Conservation (phyloP, 2,113 vertebrate species). For the Heteronetta atricapilla region DNA sequence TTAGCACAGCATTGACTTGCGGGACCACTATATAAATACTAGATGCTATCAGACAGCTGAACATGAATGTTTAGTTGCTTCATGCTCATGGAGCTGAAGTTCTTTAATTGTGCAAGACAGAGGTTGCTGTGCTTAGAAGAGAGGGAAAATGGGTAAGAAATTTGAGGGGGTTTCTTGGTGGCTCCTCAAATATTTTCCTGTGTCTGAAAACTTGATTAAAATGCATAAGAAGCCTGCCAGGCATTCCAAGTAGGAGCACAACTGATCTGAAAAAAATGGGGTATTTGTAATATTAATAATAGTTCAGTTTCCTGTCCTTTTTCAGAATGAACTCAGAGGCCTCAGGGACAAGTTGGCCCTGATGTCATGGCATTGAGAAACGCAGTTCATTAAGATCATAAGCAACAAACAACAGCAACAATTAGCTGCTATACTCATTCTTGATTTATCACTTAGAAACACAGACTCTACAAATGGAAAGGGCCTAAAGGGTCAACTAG, state of each 20-base stretch:
- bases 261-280: not conserved
- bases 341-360: constrained; percentile 24
- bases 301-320: constrained; percentile 3
- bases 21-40: not conserved
- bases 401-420: constrained; percentile 52
- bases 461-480: constrained; percentile 24
- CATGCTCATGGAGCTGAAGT: not conserved
- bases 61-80: not conserved
- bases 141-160: not conserved
- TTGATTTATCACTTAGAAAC: constrained; percentile 23
- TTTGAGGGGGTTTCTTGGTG: not conserved
- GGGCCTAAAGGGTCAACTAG: constrained; percentile 30
- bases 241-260: constrained; percentile 3
- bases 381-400: constrained; percentile 60
- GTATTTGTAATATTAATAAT: constrained; percentile 19
- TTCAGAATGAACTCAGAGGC: constrained; percentile 6
- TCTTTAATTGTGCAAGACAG: not conserved
- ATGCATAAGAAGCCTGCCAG: not conserved
- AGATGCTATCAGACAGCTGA: not conserved
- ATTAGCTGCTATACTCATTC: constrained; percentile 56
- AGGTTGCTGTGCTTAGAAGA: not conserved
- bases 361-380: constrained; percentile 56
- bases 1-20: not conserved
- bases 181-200: not conserved
- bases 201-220: not conserved